phyloP scores from a whole-genome alignment of 30 jellyfish, hydroid and myxozoan species.

The Pseudorhiza aurosa region DNA sequence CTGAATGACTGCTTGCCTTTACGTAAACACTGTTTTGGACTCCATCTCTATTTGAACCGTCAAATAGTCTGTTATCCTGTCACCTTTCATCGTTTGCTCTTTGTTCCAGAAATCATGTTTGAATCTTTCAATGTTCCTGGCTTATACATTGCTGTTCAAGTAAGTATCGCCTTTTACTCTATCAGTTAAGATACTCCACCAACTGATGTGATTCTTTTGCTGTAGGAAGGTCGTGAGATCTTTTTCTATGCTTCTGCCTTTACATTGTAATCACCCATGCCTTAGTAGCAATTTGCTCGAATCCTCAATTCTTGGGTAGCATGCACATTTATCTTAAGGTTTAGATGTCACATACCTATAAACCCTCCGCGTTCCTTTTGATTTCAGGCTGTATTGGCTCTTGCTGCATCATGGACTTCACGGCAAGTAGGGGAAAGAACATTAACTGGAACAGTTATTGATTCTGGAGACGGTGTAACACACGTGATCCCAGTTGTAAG shows the following conservation, averaged over 20 bases:
- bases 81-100: not conserved
- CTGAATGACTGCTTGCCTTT: too few species aligned
- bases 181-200: too few species aligned
- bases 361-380: not conserved
- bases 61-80: too few species aligned
- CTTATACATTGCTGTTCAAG: slow-evolving; percentile 96
- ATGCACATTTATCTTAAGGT: too few species aligned
- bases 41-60: too few species aligned
- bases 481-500: slow-evolving; percentile 99
- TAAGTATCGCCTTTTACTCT: too few species aligned
- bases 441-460: slow-evolving; percentile 97
- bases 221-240: too few species aligned
- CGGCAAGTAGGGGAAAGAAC: slow-evolving; percentile 98
- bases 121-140: slow-evolving; percentile 99
- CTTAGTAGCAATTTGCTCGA: not conserved
- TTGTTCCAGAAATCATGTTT: slow-evolving; percentile 85
- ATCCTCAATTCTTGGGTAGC: not conserved
- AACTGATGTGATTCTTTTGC: too few species aligned
- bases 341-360: too few species aligned
- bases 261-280: too few species aligned
- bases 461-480: slow-evolving; percentile 99
- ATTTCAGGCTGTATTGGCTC: slow-evolving; percentile 90
- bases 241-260: too few species aligned
- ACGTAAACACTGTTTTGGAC: too few species aligned
- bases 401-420: slow-evolving; percentile 99